phyloP scores from a whole-genome alignment of 2,888 invertebrate species.

The Pelosia muscerda region DNA sequence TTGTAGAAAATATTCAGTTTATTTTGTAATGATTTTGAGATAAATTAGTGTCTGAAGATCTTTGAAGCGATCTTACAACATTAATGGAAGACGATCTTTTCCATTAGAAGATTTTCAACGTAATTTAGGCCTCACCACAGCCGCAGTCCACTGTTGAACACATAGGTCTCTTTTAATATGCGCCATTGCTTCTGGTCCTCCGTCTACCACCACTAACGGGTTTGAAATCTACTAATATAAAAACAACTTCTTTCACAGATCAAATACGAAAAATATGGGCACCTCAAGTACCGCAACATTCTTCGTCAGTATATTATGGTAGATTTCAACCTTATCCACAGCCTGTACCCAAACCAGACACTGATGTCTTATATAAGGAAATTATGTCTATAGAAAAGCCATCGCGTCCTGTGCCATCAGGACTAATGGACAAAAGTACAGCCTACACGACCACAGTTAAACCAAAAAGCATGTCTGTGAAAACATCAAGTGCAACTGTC shows the following conservation, averaged over 20 bases:
- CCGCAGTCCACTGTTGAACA: too few relatives aligned
- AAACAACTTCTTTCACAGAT: conserved; percentile 60
- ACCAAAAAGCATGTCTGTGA: conserved; percentile 72
- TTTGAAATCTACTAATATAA: not conserved
- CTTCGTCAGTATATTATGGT: conserved; percentile 69
- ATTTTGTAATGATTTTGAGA: too few relatives aligned
- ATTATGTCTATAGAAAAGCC: conserved; percentile 78
- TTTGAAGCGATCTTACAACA: too few relatives aligned
- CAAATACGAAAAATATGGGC: conserved; percentile 68
- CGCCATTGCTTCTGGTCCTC: too few relatives aligned
- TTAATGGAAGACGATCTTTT: too few relatives aligned
- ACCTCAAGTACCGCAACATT: conserved; percentile 61
- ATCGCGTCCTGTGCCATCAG: conserved; percentile 66
- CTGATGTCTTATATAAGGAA: conserved; percentile 72
- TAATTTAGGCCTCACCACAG: too few relatives aligned
- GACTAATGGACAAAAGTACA: conserved; percentile 68
- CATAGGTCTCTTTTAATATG: too few relatives aligned
- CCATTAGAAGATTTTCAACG: too few relatives aligned
- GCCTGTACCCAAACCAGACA: conserved; percentile 62
- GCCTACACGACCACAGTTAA: conserved; percentile 61
- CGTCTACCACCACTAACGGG: too few relatives aligned
- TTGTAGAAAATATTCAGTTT: too few relatives aligned
- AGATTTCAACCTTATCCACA: conserved; percentile 65
- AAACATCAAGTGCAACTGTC: conserved; percentile 88
- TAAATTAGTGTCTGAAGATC: too few relatives aligned